These are phyloP conservation scores for Ficedula albicollis DNA, from an alignment of 2,797 vertebrate species.

Conservation along the genomic window DNA sequence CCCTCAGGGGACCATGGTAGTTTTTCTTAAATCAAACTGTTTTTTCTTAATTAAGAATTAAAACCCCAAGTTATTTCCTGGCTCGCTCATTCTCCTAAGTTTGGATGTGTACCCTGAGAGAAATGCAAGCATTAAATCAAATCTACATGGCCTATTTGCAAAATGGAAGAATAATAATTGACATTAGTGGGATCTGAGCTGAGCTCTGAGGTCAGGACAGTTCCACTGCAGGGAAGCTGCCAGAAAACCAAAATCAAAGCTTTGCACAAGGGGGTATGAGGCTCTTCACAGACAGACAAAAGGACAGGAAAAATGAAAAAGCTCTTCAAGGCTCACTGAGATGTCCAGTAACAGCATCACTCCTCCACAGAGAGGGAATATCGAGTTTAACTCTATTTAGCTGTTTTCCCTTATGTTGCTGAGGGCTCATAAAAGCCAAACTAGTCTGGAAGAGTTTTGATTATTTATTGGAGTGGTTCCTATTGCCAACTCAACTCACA, in stretches of 20 bases:
- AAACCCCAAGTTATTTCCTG: not conserved
- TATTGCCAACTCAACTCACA: not conserved
- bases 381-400: not conserved
- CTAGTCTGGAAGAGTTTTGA: not conserved
- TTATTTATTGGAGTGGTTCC: not conserved
- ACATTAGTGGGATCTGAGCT: not conserved
- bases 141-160: rapidly evolving
- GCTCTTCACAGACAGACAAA: not conserved
- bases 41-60: not conserved
- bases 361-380: not conserved
- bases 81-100: not conserved
- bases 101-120: not conserved
- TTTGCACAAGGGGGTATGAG: not conserved
- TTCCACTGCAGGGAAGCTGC: not conserved
- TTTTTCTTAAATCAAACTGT: not conserved
- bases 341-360: not conserved
- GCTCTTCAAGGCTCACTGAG: not conserved
- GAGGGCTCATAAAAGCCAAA: not conserved
- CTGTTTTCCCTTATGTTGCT: not conserved
- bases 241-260: not conserved
- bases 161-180: not conserved
- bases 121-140: not conserved
- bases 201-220: not conserved
- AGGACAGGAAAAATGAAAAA: not conserved
- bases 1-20: rapidly evolving